Percentiles rank a stretch among this genome's conserved stretches.
Conservation (phyloP, 1,140 invertebrate genomes). For the Sycophaga agraensis region DNA sequence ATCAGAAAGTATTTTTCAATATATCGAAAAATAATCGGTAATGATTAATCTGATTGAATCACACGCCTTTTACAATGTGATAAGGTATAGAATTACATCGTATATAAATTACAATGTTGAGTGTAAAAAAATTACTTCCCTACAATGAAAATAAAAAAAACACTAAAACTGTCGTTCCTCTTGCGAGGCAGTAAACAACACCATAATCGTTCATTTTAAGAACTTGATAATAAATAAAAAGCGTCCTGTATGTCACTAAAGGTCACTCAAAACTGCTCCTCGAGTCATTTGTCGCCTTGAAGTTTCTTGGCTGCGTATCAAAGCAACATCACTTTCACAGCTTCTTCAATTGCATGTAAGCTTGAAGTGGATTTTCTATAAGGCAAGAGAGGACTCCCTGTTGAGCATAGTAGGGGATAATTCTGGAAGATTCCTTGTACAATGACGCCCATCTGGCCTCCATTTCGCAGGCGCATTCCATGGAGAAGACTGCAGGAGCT, state of each 20-base stretch:
- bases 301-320: too few relatives aligned
- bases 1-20: too few relatives aligned
- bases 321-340: not conserved
- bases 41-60: too few relatives aligned
- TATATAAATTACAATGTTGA: not conserved
- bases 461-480: constrained; percentile 50
- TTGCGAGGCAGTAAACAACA: not conserved
- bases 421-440: constrained; percentile 32
- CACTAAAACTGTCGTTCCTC: not conserved
- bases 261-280: not conserved
- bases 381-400: constrained; percentile 41
- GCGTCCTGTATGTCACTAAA: not conserved
- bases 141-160: not conserved
- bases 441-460: constrained; percentile 41
- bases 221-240: constrained; percentile 14
- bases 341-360: constrained; percentile 34
- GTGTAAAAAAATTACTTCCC: not conserved
- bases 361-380: constrained; percentile 44
- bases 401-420: constrained; percentile 46
- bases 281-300: constrained; percentile 34
- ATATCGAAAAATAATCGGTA: too few relatives aligned
- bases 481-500: constrained; percentile 36
- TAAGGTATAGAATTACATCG: not conserved
- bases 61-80: too few relatives aligned
- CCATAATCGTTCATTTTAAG: not conserved